phyloP scores from a whole-genome alignment of 1,140 invertebrate species.

The Nymphalis io region DNA sequence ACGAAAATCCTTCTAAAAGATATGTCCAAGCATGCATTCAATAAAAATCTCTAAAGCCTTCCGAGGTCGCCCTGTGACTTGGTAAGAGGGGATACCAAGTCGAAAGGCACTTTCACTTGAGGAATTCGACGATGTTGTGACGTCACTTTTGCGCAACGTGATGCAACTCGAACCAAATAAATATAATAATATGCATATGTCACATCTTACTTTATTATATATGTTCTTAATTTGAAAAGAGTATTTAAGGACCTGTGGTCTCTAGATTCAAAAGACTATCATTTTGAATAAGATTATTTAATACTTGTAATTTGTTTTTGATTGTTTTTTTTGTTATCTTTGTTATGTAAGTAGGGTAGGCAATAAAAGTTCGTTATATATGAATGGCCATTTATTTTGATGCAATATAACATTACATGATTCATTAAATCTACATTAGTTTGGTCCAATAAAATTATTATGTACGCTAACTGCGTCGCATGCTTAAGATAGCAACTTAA shows the following conservation, averaged over 20 bases:
- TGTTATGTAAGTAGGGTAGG: not conserved
- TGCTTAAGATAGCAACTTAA: constrained; percentile 39
- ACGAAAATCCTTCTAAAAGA: not conserved
- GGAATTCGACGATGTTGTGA: constrained; percentile 65
- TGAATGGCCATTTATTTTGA: constrained; percentile 69
- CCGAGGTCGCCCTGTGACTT: constrained; percentile 32
- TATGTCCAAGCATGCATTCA: not conserved
- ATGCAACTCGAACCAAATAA: constrained; percentile 60
- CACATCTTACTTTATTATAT: constrained; percentile 8
- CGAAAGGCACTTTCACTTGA: constrained; percentile 74
- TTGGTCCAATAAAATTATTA: constrained; percentile 66
- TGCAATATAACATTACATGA: constrained; percentile 53
- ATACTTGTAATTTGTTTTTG: not conserved
- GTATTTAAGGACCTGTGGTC: not conserved
- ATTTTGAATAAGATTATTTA: not conserved
- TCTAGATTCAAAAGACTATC: not conserved
- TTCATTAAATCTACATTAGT: constrained; percentile 74
- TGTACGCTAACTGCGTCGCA: constrained; percentile 66
- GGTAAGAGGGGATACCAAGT: too few species aligned
- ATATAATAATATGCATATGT: constrained; percentile 41
- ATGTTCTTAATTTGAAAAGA: not conserved
- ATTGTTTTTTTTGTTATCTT: not conserved
- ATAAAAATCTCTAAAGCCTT: constrained; percentile 27
- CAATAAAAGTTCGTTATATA: not conserved
- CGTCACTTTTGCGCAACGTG: constrained; percentile 73